Evolutionary conservation across 2,888 invertebrate genomes (phyloP).

Genomic region (Charanyca ferruginea): DNA sequence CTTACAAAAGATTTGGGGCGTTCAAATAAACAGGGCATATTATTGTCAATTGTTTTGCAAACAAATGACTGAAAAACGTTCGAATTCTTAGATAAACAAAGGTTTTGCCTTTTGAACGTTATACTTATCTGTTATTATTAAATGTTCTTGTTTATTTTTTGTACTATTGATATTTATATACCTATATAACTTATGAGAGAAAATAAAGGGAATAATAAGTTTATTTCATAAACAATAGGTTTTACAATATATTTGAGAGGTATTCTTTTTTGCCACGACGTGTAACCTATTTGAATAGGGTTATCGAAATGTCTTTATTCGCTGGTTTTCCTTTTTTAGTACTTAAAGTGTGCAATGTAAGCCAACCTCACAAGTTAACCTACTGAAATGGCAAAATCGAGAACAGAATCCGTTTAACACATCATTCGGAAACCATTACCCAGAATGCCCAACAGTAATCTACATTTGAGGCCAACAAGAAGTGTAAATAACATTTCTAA

Average conservation of each 20-base stretch:
- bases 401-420: conserved; percentile 9
- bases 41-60: conserved; percentile 48
- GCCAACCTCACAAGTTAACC: neutral
- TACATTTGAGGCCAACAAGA: conserved; percentile 52
- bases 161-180: no score
- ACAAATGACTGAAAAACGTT: conserved; percentile 35
- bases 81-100: conserved; percentile 24
- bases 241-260: no score
- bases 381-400: neutral
- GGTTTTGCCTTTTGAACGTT: conserved; percentile 13
- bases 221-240: no score
- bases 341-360: neutral
- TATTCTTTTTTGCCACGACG: no score
- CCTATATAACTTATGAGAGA: no score
- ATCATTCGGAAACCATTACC: conserved; percentile 8
- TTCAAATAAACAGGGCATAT: conserved; percentile 39
- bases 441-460: conserved; percentile 26
- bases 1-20: conserved; percentile 31
- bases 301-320: neutral
- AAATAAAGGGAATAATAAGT: no score
- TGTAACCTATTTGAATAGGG: neutral
- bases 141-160: no score
- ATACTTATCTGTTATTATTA: neutral
- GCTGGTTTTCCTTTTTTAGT: neutral
- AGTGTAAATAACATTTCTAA: conserved; percentile 60